These are phyloP conservation scores for Carapus acus DNA, from an alignment of 2,797 vertebrate species.

Conservation along the genomic window DNA sequence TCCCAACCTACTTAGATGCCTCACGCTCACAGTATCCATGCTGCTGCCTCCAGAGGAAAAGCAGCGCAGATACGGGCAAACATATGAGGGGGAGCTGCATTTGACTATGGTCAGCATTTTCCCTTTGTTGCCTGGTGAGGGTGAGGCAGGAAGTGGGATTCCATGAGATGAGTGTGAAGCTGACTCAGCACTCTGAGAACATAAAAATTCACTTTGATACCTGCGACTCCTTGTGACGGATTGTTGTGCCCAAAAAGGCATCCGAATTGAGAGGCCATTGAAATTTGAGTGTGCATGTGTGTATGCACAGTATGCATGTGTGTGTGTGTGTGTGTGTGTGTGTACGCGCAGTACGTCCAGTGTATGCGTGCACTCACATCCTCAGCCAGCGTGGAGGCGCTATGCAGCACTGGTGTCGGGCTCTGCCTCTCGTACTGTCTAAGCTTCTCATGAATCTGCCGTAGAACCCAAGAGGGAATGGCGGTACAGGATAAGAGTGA, in stretches of 20 bases:
- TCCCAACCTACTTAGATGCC: conserved; percentile 7
- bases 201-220: conserved; percentile 55
- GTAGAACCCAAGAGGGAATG: conserved; percentile 25
- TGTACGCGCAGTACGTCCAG: conserved; percentile 14
- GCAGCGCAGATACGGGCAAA: conserved; percentile 27
- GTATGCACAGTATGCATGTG: conserved; percentile 14
- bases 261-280: conserved; percentile 24
- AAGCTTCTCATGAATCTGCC: conserved; percentile 92
- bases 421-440: conserved; percentile 90
- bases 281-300: conserved; percentile 19
- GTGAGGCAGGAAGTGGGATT: conserved; percentile 55
- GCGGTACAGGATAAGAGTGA: too few species aligned
- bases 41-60: conserved; percentile 23
- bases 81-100: conserved; percentile 30
- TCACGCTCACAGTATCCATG: conserved; percentile 4
- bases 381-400: conserved; percentile 86
- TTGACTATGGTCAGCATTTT: conserved; percentile 60
- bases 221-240: conserved; percentile 43
- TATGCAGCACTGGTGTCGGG: conserved; percentile 86
- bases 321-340: conserved; percentile 21
- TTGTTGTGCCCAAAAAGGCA: conserved; percentile 31
- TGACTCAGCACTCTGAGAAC: conserved; percentile 62
- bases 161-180: conserved; percentile 46
- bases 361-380: conserved; percentile 75
- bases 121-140: conserved; percentile 37